These are phyloP conservation scores for Neotoma lepida DNA, from an alignment of 2,113 vertebrate species.

Conservation along the genomic window DNA sequence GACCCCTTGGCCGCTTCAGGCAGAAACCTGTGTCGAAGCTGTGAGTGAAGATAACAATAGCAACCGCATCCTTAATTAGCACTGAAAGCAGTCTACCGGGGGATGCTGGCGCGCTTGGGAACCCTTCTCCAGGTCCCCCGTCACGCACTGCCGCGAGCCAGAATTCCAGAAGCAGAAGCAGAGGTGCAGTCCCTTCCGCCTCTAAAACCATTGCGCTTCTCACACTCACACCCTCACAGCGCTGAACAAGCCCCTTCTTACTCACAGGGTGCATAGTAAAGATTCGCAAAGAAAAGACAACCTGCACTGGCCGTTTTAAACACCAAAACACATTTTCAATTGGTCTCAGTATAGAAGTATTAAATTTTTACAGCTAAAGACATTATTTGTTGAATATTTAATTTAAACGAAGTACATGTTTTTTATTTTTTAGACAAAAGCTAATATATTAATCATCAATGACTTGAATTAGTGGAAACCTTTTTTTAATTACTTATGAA, in stretches of 20 bases:
- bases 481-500: neutral
- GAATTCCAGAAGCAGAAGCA: neutral
- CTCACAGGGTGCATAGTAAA: accelerated
- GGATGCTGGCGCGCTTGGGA: neutral
- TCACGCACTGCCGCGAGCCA: neutral
- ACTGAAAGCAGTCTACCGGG: neutral
- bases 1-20: neutral
- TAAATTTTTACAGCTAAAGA: neutral
- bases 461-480: neutral
- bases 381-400: neutral
- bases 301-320: neutral
- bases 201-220: neutral
- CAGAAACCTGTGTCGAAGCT: neutral
- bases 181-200: neutral
- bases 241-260: neutral
- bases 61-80: neutral
- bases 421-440: neutral
- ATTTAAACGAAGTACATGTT: neutral
- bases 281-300: neutral
- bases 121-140: neutral
- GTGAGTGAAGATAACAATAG: neutral
- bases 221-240: neutral
- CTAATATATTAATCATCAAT: neutral
- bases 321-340: neutral
- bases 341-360: neutral